Evolutionary conservation across 1,140 invertebrate genomes (phyloP), one percentile per base, ranked within the genome.

Genomic region (Dolichoris vasculosae): DNA sequence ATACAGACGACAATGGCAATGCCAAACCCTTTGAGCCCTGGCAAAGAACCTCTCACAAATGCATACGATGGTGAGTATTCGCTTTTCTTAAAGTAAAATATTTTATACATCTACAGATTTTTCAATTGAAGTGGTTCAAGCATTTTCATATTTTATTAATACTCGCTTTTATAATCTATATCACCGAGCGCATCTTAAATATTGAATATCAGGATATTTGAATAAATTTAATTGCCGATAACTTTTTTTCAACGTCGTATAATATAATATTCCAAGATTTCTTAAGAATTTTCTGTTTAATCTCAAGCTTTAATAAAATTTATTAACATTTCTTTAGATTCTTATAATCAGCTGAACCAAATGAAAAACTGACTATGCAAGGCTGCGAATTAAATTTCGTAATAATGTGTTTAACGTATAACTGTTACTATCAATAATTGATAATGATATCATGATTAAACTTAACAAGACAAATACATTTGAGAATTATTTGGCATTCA

Each of bases 1-100:
- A 89, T 64, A 48, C 90, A 13, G 87, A 82, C 38, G 35, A 82
- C 11, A 86, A 87, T 76, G 73, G 30, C 73, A 2, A 71, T 63
- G n/a, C 23, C 59, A 8, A 90, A 83, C 77, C 13, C 88, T 0
- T 64, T 89, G 8, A 84, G 30, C 46, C 55, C 84, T 4, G 88
- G 46, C 1, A 79, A 78, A 13, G 67, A 85, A 2, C 15, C 63
- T 13, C 20, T 2, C 3, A 32, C 40, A 1, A 46, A 46, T 75
- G 48, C 38, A 17, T 85, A 75, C 26, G 84, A 85, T 35, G 67
- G 84, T 85, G 46, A 82, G 79, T 55, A 73, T 73, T 69, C 9
- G 35, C 32, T 48, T 35, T 1, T 23, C 38, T 48, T 30, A 35
- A n/a, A 32, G 1, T 17, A 0, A 32, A 26, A 13, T 67, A 35